Conservation (phyloP, 1,140 invertebrate genomes). For the Brachionus rotundiformis region DNA sequence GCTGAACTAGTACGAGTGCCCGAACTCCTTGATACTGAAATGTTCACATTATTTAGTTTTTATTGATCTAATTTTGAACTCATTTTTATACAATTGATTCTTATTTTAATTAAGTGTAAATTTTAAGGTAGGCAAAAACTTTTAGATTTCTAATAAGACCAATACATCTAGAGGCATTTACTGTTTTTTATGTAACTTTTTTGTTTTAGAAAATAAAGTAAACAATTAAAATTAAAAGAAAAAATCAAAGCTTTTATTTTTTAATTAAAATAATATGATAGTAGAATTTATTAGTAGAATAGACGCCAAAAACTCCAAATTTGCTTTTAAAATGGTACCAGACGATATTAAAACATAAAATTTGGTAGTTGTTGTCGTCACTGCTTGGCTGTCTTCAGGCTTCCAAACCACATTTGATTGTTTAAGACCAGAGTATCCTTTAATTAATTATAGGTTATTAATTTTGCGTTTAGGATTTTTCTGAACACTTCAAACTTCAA, state of each 20-base stretch:
- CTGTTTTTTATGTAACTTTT: not conserved
- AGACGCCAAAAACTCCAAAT: not conserved
- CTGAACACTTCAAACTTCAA: too few relatives aligned
- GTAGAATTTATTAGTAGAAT: not conserved
- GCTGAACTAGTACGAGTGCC: not conserved
- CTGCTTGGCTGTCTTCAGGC: not conserved
- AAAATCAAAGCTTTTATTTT: not conserved
- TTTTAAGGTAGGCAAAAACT: not conserved
- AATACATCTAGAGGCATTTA: not conserved
- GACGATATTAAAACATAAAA: not conserved
- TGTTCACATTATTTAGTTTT: not conserved
- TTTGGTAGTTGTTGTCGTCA: not conserved
- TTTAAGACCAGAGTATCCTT: conserved; percentile 14
- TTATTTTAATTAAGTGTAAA: not conserved
- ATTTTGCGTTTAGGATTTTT: too few relatives aligned
- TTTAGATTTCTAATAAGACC: not conserved
- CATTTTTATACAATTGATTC: not conserved
- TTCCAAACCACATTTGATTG: not conserved
- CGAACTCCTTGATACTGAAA: not conserved
- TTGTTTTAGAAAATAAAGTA: not conserved
- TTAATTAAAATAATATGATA: not conserved
- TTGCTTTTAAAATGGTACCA: not conserved
- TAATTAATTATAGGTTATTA: too few relatives aligned
- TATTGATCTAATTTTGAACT: not conserved
- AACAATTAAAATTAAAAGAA: not conserved